Evolutionary conservation across 2,888 invertebrate genomes (phyloP).

Genomic region (Parnassius mnemosyne): DNA sequence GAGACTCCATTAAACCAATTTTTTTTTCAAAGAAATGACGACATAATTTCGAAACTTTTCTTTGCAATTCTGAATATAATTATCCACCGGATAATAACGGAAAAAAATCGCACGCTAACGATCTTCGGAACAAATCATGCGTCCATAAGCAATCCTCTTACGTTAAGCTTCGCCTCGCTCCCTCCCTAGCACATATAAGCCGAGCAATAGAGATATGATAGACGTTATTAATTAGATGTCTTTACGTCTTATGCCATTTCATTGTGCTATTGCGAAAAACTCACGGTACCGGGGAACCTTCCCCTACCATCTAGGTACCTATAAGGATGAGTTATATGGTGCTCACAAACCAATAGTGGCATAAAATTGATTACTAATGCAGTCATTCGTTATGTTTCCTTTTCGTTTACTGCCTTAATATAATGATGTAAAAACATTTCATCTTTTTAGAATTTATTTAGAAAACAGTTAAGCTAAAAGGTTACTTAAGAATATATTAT

Average conservation of each 20-base stretch:
- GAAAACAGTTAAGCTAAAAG: too few relatives aligned
- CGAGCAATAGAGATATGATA: constrained; percentile 77
- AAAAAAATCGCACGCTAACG: constrained; percentile 62
- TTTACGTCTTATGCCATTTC: constrained; percentile 75
- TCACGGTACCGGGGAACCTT: constrained; percentile 52
- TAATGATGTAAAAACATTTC: background rate
- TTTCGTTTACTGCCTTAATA: constrained; percentile 7
- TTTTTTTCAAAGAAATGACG: too few relatives aligned
- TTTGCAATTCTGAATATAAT: constrained; percentile 35
- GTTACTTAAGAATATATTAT: too few relatives aligned
- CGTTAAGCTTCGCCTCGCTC: constrained; percentile 51
- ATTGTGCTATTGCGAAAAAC: constrained; percentile 67
- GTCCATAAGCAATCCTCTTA: constrained; percentile 74
- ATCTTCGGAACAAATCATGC: constrained; percentile 69
- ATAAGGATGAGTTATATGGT: constrained; percentile 30
- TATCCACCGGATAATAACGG: constrained; percentile 44
- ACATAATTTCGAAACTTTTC: too few relatives aligned
- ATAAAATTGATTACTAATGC: constrained; percentile 27
- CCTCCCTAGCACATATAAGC: constrained; percentile 53
- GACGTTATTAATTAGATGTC: constrained; percentile 79
- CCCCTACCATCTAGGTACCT: constrained; percentile 43
- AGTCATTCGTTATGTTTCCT: constrained; percentile 21
- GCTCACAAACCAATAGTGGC: constrained; percentile 25
- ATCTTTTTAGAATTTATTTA: too few relatives aligned
- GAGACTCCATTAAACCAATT: too few relatives aligned